Conservation (phyloP, 2,797 vertebrate species). For the Pseudopleuronectes americanus region DNA sequence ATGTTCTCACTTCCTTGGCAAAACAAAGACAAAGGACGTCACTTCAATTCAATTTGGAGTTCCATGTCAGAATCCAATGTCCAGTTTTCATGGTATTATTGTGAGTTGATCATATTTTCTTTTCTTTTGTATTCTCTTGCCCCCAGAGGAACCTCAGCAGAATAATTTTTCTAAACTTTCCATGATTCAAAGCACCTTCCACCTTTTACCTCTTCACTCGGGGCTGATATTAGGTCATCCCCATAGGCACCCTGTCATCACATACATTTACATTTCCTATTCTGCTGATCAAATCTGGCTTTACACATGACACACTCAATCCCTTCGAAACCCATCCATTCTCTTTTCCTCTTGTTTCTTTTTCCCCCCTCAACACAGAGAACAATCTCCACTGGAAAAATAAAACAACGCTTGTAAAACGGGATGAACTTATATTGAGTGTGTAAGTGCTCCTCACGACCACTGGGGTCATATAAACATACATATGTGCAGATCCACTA, state of each 20-base stretch:
- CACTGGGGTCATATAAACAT: background rate
- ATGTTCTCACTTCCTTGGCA: conserved; percentile 21
- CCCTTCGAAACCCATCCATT: conserved; percentile 34
- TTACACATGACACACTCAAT: conserved; percentile 14
- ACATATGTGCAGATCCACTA: background rate
- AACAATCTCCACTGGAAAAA: conserved; percentile 22
- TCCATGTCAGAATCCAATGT: no score
- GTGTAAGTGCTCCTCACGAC: conserved; percentile 3
- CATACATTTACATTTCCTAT: conserved; percentile 23
- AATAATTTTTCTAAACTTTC: no score
- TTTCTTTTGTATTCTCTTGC: background rate
- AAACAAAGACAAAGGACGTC: background rate
- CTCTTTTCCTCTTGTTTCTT: conserved; percentile 3
- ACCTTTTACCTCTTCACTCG: conserved; percentile 23
- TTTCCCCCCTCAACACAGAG: conserved; percentile 4
- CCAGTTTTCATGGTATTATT: no score
- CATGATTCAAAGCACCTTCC: background rate
- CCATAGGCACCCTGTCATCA: conserved; percentile 24
- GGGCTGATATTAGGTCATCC: conserved; percentile 22
- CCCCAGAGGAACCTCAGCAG: conserved; percentile 3
- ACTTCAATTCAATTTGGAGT: no score
- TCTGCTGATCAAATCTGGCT: conserved; percentile 20
- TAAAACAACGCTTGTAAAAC: conserved; percentile 30
- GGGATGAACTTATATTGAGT: conserved; percentile 20
- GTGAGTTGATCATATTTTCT: no score